Percentiles rank a stretch among this genome's conserved stretches.
Conservation (phyloP, 2,888 invertebrate genomes). For the Pecten maximus region DNA sequence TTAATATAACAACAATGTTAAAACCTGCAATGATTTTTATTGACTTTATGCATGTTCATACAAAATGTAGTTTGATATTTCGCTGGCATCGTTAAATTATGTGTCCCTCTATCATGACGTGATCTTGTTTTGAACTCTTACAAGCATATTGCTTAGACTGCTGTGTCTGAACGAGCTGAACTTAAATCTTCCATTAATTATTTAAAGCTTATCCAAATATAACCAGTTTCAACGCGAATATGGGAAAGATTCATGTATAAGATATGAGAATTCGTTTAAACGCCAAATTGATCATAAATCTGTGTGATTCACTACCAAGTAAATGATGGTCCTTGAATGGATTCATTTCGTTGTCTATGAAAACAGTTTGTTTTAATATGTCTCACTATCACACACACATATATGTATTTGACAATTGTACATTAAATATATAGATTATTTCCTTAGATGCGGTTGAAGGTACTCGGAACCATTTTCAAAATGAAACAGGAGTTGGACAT, state of each 20-base stretch:
- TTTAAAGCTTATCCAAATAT: background rate
- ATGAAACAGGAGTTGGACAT: slow-evolving; percentile 61
- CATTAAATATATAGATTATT: too few relatives aligned
- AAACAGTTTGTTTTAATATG: too few relatives aligned
- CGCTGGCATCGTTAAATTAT: background rate
- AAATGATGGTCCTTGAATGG: background rate
- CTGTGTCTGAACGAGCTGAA: background rate
- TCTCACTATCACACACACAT: too few relatives aligned
- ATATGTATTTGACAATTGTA: too few relatives aligned
- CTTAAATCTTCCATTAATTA: background rate
- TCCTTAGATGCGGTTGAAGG: slow-evolving; percentile 56
- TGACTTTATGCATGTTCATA: too few relatives aligned
- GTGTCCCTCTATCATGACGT: background rate
- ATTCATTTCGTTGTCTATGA: background rate
- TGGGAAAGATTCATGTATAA: background rate
- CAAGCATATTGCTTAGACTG: background rate
- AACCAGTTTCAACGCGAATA: background rate
- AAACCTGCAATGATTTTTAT: too few relatives aligned
- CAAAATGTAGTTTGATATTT: too few relatives aligned
- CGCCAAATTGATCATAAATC: slow-evolving; percentile 1
- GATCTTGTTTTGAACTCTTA: background rate
- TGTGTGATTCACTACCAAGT: background rate
- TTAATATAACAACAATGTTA: too few relatives aligned
- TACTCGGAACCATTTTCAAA: slow-evolving; percentile 57
- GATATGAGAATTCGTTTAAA: background rate